Conservation (phyloP, 2,888 invertebrate genomes). For the Poecilus cupreus region DNA sequence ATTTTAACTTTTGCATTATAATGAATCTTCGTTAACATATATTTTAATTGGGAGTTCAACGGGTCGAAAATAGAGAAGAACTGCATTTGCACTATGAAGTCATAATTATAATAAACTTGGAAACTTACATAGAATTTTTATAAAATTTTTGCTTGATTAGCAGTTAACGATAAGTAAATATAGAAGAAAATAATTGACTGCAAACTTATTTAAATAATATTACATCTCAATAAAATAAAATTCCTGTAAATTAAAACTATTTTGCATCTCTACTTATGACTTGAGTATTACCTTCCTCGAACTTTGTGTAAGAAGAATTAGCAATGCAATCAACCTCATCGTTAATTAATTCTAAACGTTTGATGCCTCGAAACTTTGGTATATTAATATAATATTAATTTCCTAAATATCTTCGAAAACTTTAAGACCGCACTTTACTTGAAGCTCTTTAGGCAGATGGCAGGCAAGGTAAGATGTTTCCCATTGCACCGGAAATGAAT, state of each 20-base stretch:
- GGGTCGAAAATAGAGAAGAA: too few relatives aligned
- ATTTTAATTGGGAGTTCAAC: too few relatives aligned
- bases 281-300: too few relatives aligned
- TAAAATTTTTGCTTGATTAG: not conserved
- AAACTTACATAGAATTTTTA: not conserved
- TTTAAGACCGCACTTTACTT: not conserved
- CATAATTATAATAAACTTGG: too few relatives aligned
- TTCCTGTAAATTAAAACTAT: too few relatives aligned
- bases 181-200: too few relatives aligned
- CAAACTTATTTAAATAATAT: too few relatives aligned
- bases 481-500: not conserved
- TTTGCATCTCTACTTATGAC: too few relatives aligned
- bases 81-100: too few relatives aligned
- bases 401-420: constrained; percentile 4
- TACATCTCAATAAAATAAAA: too few relatives aligned
- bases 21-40: not conserved
- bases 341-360: not conserved
- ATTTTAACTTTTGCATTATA: not conserved
- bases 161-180: too few relatives aligned
- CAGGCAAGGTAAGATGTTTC: not conserved
- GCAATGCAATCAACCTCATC: not conserved
- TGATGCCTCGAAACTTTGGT: constrained; percentile 3
- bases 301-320: not conserved
- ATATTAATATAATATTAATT: constrained; percentile 27
- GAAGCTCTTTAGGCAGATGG: not conserved